Base-by-base conservation (phyloP, 2,888 invertebrate species). In the Apodemia hepburni region DNA sequence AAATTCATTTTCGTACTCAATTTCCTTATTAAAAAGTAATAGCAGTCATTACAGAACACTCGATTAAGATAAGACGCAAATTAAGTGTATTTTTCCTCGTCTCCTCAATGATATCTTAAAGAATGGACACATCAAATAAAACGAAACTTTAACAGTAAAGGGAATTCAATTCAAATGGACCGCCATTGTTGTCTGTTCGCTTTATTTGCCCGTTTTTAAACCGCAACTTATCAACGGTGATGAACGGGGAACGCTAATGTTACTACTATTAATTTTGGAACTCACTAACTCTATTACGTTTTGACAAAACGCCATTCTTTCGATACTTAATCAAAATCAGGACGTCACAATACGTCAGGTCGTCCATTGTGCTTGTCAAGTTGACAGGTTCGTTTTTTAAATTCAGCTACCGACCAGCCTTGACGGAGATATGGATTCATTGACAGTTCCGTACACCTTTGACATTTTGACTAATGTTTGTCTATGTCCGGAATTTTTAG, bases 391-490 rank as follows among this genome's bases (percentile, higher is more conserved):
- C 59, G 58, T 58, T 70, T 70, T 71, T 72, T 66, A 79, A 73
- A 71, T 72, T 71, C 77, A 73, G 82, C 85, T 86, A 81, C 88
- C 79, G 81, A 72, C 75, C 76, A 77, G 78, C 75, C 77, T 74
- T 76, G 75, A 74, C 60, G 45, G 49, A 69, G 73, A 79, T 77
- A 80, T 78, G 81, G 82, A 86, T 81, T 79, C 82, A 87, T 83
- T 83, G 85, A 88, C 88, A 86, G 85, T 80, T 80, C 76, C 71
- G 77, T 75, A 82, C 75, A 73, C 73, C 78, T 81, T 85, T 84
- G 90, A 88, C 89, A 86, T 81, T 75, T 86, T 89, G 88, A 90
- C 83, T 87, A 86, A 90, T 90, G 89, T 75, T 81, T 75, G 78
- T 76, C 81, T 82, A 81, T 81, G 77, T 72, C 27, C 6, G 54